Percentiles rank a stretch among this genome's conserved stretches.
Conservation (phyloP, 2,113 vertebrate genomes). For the Hemichromis elongatus region DNA sequence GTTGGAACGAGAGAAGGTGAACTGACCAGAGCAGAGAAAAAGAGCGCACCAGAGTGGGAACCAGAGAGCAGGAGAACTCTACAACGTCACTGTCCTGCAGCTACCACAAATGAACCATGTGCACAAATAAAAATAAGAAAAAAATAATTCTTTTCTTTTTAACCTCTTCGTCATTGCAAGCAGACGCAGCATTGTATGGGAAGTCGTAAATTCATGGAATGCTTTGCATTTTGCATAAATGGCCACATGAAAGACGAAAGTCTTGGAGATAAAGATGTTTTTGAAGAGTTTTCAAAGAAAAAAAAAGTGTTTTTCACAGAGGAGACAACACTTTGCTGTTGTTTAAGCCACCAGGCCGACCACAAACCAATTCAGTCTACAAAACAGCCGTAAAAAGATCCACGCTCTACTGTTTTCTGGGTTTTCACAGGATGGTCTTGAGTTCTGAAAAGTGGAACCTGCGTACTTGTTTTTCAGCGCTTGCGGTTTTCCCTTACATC, state of each 20-base stretch:
- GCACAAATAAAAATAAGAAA: not conserved
- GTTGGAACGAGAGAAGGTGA: not conserved
- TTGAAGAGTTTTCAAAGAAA: not conserved
- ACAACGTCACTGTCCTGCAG: not conserved
- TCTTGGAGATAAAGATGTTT: not conserved
- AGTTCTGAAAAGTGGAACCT: not conserved
- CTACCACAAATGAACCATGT: not conserved
- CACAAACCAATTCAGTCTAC: not conserved
- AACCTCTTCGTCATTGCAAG: not conserved
- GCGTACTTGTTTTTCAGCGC: not conserved
- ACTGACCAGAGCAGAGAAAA: not conserved
- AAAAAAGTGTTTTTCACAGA: not conserved
- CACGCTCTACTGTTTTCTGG: not conserved
- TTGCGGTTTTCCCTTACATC: slow-evolving; percentile 26
- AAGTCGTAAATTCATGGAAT: not conserved
- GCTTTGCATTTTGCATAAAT: not conserved
- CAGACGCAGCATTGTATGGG: not conserved
- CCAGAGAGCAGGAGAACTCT: not conserved
- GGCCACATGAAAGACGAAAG: not conserved
- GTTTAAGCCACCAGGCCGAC: not conserved
- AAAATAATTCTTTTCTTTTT: not conserved
- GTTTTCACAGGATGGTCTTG: not conserved
- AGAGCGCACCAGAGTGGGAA: not conserved
- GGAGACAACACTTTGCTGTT: not conserved
- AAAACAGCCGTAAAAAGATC: not conserved